Evolutionary conservation across 2,113 vertebrate species (phyloP), one percentile per base, ranked within the genome.

Genomic region (Cygnus atratus): DNA sequence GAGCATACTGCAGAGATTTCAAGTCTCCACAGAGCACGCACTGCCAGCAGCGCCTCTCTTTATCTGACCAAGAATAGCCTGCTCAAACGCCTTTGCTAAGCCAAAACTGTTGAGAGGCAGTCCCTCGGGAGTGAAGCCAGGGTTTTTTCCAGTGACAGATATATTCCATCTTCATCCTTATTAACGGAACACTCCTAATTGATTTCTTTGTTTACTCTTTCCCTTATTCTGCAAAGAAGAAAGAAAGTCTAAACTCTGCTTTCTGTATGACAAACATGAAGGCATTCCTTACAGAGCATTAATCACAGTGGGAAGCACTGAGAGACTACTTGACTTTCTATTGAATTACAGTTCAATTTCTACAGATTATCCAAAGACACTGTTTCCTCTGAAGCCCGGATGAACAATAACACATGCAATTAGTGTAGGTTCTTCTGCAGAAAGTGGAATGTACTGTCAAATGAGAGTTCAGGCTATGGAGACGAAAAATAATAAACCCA

Each of bases 61-160:
- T 86, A 93, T 92, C 83, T 90, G 90, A 90, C 92, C 88, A 81
- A 93, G 90, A 91, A 93, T 83, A 94, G 79, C 72, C 59, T 6
- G 7, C 79, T 72, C 63, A 24, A 88, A 84, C 0, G 57, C 50
- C 75, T 88, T 62, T 83, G 52, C 87, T 81, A 19, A 96, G 92
- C 79, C 90, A 90, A 88, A 94, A 88, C 46, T 75, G 76, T 18
- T 29, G 84, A 81, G 88, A 92, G 35, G 70, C 82, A 75, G 72
- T 57, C 92, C 75, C 90, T 86, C 0, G 9, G 85, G 93, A 95
- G 73, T 52, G 35, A 52, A 88, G 79, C 72, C 85, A 83, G 65
- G 72, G 79, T n/a, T 93, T 91, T 96, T 94, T 73, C 85, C 68
- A 81, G 39, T 84, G 83, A 95, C 84, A 95, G 59, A 94, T 63